Conservation (phyloP, 2,113 vertebrate genomes). For the Phyllopteryx taeniolatus region DNA sequence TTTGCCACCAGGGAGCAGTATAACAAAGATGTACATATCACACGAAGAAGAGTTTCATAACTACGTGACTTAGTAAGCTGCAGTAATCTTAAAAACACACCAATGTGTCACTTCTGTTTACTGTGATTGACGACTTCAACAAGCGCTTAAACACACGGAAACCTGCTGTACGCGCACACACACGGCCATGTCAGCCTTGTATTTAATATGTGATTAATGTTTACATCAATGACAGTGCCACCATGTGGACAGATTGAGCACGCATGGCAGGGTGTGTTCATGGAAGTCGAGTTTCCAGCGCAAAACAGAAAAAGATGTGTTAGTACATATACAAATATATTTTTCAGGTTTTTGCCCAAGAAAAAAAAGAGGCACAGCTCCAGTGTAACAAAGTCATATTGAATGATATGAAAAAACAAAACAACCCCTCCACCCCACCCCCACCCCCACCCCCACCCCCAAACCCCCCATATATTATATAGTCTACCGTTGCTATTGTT, state of each 20-base stretch:
- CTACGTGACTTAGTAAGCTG: no score
- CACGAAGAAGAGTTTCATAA: no score
- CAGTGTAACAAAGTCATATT: no score
- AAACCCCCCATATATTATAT: no score
- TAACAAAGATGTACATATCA: no score
- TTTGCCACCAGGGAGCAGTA: no score
- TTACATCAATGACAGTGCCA: constrained; percentile 33
- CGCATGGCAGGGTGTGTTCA: constrained; percentile 32
- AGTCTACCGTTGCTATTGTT: no score
- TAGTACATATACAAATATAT: not conserved
- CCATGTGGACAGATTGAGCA: constrained; percentile 46
- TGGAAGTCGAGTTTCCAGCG: constrained; percentile 12
- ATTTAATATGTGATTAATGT: not conserved
- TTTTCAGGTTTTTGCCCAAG: no score
- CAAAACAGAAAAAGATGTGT: not conserved
- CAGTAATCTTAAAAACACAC: no score
- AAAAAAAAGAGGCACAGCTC: not conserved
- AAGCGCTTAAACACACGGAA: not conserved
- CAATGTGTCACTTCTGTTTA: not conserved
- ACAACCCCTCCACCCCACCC: no score
- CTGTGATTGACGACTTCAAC: not conserved
- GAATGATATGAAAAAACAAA: no score
- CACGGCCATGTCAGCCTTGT: constrained; percentile 21
- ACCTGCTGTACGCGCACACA: not conserved
- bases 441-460: no score